These are phyloP conservation scores for Epicampocera succincta DNA, from an alignment of 2,888 invertebrate genomes.

Conservation along the genomic window DNA sequence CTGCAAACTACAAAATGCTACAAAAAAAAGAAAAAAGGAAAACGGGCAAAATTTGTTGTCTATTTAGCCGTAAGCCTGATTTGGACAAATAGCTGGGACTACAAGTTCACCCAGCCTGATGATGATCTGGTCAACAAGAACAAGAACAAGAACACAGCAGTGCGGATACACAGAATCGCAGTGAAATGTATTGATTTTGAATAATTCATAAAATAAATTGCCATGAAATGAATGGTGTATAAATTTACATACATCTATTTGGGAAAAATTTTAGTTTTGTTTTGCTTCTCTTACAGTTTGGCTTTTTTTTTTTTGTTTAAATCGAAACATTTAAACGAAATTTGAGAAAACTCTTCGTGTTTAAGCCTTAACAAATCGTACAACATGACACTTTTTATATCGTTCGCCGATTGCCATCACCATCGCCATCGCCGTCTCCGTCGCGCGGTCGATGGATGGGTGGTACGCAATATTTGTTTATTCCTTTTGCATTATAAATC, in stretches of 20 bases:
- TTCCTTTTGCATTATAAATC: slow-evolving; percentile 18
- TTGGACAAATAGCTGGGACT: slow-evolving; percentile 67
- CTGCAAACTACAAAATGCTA: neutral
- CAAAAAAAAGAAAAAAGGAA: slow-evolving; percentile 28
- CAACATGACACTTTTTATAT: slow-evolving; percentile 59
- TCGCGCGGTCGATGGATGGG: slow-evolving; percentile 35
- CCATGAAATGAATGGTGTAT: slow-evolving; percentile 60
- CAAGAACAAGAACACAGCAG: slow-evolving; percentile 42
- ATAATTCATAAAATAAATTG: slow-evolving; percentile 68
- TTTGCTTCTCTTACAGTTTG: neutral
- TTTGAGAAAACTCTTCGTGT: slow-evolving; percentile 36
- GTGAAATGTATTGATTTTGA: slow-evolving; percentile 64
- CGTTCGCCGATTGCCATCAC: slow-evolving; percentile 18
- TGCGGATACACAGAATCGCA: slow-evolving; percentile 20
- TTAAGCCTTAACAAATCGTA: slow-evolving; percentile 44
- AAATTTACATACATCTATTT: slow-evolving; percentile 64
- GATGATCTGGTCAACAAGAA: slow-evolving; percentile 60
- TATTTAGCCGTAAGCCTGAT: slow-evolving; percentile 69
- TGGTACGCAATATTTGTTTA: slow-evolving; percentile 17
- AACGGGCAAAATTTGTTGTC: slow-evolving; percentile 56
- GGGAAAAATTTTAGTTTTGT: slow-evolving; percentile 36
- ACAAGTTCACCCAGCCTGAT: slow-evolving; percentile 58
- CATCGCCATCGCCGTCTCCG: too few relatives aligned
- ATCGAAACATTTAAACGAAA: slow-evolving; percentile 55
- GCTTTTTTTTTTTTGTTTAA: slow-evolving; percentile 39